Evolutionary conservation across 2,797 vertebrate species (phyloP).

Genomic region (Champsocephalus gunnari): DNA sequence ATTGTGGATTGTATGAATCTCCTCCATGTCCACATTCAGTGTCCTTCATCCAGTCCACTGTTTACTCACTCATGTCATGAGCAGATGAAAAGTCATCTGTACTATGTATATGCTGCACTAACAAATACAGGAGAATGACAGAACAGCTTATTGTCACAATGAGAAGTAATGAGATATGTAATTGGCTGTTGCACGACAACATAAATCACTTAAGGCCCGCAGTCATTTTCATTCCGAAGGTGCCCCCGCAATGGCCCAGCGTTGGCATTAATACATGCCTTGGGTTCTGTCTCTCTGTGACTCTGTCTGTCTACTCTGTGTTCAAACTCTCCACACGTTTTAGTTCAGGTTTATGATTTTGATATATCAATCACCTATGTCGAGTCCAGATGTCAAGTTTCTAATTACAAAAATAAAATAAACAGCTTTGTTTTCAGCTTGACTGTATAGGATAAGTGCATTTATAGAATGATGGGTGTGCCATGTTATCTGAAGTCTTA

Average conservation of each 20-base stretch:
- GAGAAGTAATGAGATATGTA: conserved; percentile 73
- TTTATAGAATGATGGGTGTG: not conserved
- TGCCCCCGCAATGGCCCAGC: conserved; percentile 37
- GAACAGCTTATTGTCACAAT: conserved; percentile 69
- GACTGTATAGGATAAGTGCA: not conserved
- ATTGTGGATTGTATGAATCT: not conserved
- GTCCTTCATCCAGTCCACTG: not conserved
- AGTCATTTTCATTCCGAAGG: conserved; percentile 52
- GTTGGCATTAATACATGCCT: conserved; percentile 31
- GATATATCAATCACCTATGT: not conserved
- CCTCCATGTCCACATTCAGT: not conserved
- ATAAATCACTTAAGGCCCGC: conserved; percentile 70
- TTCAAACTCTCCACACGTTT: not conserved
- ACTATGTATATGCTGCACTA: conserved; percentile 70
- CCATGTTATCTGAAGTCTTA: not conserved
- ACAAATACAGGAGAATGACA: conserved; percentile 70
- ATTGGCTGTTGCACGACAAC: conserved; percentile 64
- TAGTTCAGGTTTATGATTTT: not conserved
- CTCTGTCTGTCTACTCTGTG: conserved; percentile 8
- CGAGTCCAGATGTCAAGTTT: not conserved
- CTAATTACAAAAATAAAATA: not conserved
- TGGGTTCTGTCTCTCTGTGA: conserved; percentile 3
- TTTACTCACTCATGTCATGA: conserved; percentile 33
- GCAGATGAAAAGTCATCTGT: conserved; percentile 61
- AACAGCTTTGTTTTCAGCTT: not conserved